Evolutionary conservation across 2,113 vertebrate species (phyloP), one percentile per base, ranked within the genome.

Genomic region (Myiagra hebetior): DNA sequence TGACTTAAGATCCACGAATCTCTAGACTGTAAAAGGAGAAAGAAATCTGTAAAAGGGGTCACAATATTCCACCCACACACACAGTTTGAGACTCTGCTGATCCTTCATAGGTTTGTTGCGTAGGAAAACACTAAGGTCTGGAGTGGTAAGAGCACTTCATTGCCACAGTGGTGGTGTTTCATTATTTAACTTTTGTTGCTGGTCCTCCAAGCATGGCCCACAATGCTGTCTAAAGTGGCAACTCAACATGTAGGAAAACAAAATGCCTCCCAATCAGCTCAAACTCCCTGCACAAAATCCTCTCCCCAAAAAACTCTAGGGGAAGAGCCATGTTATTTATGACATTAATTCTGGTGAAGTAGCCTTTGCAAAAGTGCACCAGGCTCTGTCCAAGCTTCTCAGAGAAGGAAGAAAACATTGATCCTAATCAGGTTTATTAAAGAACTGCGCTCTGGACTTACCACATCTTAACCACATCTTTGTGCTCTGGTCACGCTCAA

Each of bases 191-290:
- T 53, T 49, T 9, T 0, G 0, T 6, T 52, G 10, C 11, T 47
- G 3, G 9, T 53, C 53, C 44, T 73, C 20, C n/a, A 53, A 80
- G 7, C 15, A 24, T 44, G 8, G 35, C 9, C 26, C 30, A 50
- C 27, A 70, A 13, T 0, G 3, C 8, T 74, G 18, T 42, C 56
- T 78, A 2, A 5, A 91, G 18, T 41, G 55, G 33, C 31, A 47
- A 28, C 15, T 55, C 6, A 31, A n/a, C 0, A 0, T 6, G 11
- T 13, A 65, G 33, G n/a, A 44, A 74, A 87, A 49, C 20, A 64
- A 52, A 69, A 74, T 50, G 4, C 3, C 3, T 65, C 37, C 17
- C 31, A 60, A 1, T 69, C 21, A 68, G 15, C 15, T 63, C 28
- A 46, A 62, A 70, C 6, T 67, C 11, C 10, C n/a, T 1, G 0